phyloP scores from a whole-genome alignment of 2,113 vertebrate species.

The Perca flavescens region DNA sequence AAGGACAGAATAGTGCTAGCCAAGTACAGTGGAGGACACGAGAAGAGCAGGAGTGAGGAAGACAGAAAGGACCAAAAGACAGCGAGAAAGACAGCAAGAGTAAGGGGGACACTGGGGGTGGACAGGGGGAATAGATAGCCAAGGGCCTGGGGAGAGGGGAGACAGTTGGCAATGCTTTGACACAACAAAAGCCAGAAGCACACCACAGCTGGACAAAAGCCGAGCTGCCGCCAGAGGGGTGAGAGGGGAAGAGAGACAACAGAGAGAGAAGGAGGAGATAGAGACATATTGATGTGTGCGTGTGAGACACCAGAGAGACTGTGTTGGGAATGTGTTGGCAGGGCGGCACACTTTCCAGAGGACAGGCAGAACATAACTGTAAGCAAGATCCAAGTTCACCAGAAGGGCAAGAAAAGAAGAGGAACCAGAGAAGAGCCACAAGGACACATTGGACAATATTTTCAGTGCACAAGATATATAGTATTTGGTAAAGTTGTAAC shows the following conservation, averaged over 20 bases:
- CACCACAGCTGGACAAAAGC: slow-evolving; percentile 27
- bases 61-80: slow-evolving; percentile 29
- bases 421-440: neutral
- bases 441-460: neutral
- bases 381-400: slow-evolving; percentile 48
- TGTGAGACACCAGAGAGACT: slow-evolving; percentile 31
- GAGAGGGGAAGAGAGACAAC: slow-evolving; percentile 42
- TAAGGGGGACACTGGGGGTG: slow-evolving; percentile 26
- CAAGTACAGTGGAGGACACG: neutral
- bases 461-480: neutral
- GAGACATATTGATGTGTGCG: slow-evolving; percentile 37
- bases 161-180: slow-evolving; percentile 58
- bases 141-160: slow-evolving; percentile 39
- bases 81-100: slow-evolving; percentile 17
- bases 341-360: slow-evolving; percentile 40
- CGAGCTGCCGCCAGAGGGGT: slow-evolving; percentile 34
- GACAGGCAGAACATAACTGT: slow-evolving; percentile 39
- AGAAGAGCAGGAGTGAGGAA: neutral
- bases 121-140: slow-evolving; percentile 33
- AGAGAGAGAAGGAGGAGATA: slow-evolving; percentile 2
- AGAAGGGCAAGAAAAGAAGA: slow-evolving; percentile 33
- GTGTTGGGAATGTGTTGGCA: slow-evolving; percentile 47
- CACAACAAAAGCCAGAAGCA: slow-evolving; percentile 59
- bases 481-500: neutral
- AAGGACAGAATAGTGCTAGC: neutral